Evolutionary conservation across 2,888 invertebrate genomes (phyloP), one percentile per base, ranked within the genome.

Genomic region (Limnephilus auricula): DNA sequence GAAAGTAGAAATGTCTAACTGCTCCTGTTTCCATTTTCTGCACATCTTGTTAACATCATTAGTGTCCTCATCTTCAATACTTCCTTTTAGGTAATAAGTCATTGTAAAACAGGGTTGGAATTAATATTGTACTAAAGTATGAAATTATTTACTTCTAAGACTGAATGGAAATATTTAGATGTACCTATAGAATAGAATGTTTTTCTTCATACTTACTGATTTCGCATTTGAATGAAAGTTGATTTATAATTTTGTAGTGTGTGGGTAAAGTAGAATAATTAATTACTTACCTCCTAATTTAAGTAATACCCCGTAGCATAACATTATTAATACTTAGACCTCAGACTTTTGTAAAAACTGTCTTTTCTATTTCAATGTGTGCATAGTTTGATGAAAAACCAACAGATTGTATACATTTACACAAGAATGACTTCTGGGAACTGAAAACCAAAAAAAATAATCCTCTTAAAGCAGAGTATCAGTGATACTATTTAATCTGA

Each of bases 131-230:
- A 89, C 34, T 89, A 89, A 89, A 89, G 50, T 82, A 37, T 82
- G 88, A 88, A 78, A 50, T 65, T 65, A 65, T 89, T 89, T 40
- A 82, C 80, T 82, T 89, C 82, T 82, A 89, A 89, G 89, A 89
- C 89, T 89, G 89, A 89, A 89, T 80, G 89, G 89, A 89, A 79
- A 85, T 89, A 78, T 79, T 89, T 89, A 89, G 80, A 89, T 79
- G 40, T 89, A 45, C 45, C 45, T 45, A 37, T 89, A 89, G 89
- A 15, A 37, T 89, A 89, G 89, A 89, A 79, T 45, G 85, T 30
- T 40, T 37, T 65, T 85, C 30, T 82, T 37, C 18, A n/a, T 82
- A 82, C 34, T 82, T 82, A 82, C 34, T 34, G 34, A 25, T 82
- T 82, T 82, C 25, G 34, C 18, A 25, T 34, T 82, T 82, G 37